Evolutionary conservation across 2,888 invertebrate species (phyloP).

Genomic region (Camptogramma bilineatum): DNA sequence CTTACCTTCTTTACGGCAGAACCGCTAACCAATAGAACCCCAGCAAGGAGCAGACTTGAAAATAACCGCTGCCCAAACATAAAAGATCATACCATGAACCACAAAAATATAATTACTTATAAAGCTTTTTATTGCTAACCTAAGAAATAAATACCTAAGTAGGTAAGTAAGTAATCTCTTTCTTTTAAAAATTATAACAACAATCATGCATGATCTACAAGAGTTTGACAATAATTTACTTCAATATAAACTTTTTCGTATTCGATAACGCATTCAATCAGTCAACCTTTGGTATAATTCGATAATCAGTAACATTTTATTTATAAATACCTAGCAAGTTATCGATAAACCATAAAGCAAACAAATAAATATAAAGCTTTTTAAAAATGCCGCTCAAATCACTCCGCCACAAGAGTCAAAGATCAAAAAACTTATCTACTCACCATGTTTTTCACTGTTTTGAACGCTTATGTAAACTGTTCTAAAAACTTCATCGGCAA

Average conservation of each 20-base stretch:
- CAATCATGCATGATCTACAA: too few species aligned
- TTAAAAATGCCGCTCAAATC: slow-evolving; percentile 23
- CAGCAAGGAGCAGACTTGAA: slow-evolving; percentile 17
- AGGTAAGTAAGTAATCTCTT: too few species aligned
- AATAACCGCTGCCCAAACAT: slow-evolving; percentile 22
- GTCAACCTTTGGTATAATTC: too few species aligned
- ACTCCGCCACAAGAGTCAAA: slow-evolving; percentile 5
- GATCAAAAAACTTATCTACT: slow-evolving; percentile 12
- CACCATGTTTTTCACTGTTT: slow-evolving; percentile 8
- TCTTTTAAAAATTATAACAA: too few species aligned
- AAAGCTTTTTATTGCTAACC: background rate
- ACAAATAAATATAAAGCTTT: background rate
- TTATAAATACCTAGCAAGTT: too few species aligned
- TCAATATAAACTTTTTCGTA: too few species aligned
- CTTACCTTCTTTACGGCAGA: slow-evolving; percentile 20
- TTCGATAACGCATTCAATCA: too few species aligned
- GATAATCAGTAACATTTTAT: too few species aligned
- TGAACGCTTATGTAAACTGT: background rate
- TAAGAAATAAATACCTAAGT: background rate
- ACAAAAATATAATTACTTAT: background rate
- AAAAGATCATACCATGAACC: background rate
- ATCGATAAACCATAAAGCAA: background rate
- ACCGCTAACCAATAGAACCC: slow-evolving; percentile 43
- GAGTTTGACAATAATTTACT: too few species aligned
- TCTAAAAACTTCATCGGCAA: background rate